Conservation (phyloP, 2,113 vertebrate genomes). For the Microtus pennsylvanicus region DNA sequence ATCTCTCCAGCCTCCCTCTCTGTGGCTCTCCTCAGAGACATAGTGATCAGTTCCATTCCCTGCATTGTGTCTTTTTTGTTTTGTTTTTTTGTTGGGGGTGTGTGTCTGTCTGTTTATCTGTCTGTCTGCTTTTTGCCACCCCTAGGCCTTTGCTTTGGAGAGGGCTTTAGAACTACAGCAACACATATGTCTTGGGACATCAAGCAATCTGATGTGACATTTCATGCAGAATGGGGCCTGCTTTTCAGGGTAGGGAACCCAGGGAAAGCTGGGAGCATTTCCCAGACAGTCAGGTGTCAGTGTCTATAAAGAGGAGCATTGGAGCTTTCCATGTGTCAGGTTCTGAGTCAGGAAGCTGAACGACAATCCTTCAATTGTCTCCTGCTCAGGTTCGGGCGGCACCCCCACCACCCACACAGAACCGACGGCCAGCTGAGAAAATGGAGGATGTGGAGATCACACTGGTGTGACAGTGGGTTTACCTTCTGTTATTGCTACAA, state of each 20-base stretch:
- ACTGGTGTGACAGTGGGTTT: constrained; percentile 91
- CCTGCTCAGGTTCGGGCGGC: constrained; percentile 95
- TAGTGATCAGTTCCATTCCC: not conserved
- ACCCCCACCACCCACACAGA: constrained; percentile 96
- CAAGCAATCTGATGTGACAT: not conserved
- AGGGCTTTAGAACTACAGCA: not conserved
- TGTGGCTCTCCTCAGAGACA: not conserved
- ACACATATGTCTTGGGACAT: not conserved
- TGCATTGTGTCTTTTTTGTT: not conserved
- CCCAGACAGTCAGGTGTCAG: not conserved
- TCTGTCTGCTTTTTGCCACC: not conserved
- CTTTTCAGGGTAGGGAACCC: not conserved
- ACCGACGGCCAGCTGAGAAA: constrained; percentile 93
- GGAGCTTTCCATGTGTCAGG: not conserved
- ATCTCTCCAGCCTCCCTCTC: not conserved
- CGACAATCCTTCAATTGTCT: constrained; percentile 42
- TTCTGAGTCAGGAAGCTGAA: constrained; percentile 13
- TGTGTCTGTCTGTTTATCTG: no score
- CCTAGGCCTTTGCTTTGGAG: constrained; percentile 18
- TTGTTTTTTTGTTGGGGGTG: no score
- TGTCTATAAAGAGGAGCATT: not conserved
- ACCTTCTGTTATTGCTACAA: constrained; percentile 79
- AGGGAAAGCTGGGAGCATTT: constrained; percentile 9
- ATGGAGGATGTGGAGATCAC: constrained; percentile 99
- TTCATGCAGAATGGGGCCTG: not conserved